Base-by-base conservation (phyloP, 2,888 invertebrate genomes). In the Leucozona laternaria region DNA sequence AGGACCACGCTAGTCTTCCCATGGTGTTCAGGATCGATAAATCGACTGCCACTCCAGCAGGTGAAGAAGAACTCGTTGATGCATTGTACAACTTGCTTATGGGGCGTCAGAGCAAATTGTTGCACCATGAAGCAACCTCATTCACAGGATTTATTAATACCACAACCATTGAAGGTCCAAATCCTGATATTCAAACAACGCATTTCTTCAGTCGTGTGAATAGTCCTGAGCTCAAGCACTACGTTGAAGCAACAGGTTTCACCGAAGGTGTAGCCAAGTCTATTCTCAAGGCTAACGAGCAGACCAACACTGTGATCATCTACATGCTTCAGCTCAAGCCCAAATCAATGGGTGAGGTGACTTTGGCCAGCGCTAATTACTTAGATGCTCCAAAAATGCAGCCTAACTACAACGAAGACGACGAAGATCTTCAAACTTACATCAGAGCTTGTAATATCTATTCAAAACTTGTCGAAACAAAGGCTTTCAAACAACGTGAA, bases 1-100 rank as follows among this genome's bases (percentile, higher is more conserved):
- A 97, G 92, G 97, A 97, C 90, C 97, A 97, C 90, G 95, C 96
- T 68, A 96, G 95, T 4, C 93, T 96, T 60, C 92, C 92, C 1
- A 89, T 92, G 0, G 89, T 92, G 34, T 92, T 92, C 58, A 90
- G 91, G 88, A 93, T 95, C 88, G 94, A 94, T 31, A 91, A 92
- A 72, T 90, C 92, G 0, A 91, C 89, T 1, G 92, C 92, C 4
- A 89, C 90, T 20, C 90, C 90, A 3, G 90, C 91, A 25, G 90
- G 91, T 91, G 76, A 94, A 91, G 89, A 92, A 92, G 92, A 92
- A 50, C 89, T 91, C 2, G 89, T 92, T 25, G 92, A 92, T 82
- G 91, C 90, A 78, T 90, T 92, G 89, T 93, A 89, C 81, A 91
- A 94, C 57, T 95, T 95, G 89, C 89, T 94, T 8, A 93, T 93